phyloP scores from a whole-genome alignment of 2,113 vertebrate species.

The Poeciliopsis prolifica region DNA sequence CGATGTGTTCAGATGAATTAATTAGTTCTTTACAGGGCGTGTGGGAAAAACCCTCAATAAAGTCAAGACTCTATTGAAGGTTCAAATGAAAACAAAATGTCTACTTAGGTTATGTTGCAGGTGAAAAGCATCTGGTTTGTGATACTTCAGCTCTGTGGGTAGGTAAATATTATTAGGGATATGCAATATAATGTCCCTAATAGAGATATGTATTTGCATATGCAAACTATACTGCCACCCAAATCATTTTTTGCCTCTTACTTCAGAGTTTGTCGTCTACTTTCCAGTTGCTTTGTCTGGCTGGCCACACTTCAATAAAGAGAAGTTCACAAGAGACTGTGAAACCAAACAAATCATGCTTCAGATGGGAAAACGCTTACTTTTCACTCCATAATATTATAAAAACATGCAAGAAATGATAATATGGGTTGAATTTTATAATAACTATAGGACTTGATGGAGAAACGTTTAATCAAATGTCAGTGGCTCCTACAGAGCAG shows the following conservation, averaged over 20 bases:
- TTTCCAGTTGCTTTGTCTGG: not conserved
- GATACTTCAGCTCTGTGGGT: constrained; percentile 3
- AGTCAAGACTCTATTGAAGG: constrained; percentile 20
- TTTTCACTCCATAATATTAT: no score
- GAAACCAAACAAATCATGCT: not conserved
- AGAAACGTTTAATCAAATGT: no score
- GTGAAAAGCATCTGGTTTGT: constrained; percentile 19
- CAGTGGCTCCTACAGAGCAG: no score
- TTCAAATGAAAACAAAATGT: constrained; percentile 25
- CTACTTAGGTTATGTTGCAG: constrained; percentile 37
- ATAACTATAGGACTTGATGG: no score
- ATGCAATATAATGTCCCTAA: not conserved
- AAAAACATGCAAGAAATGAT: no score
- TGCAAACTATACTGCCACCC: not conserved
- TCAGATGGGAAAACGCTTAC: no score
- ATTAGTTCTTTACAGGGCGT: constrained; percentile 54
- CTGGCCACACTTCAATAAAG: not conserved
- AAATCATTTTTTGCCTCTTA: not conserved
- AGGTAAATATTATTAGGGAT: not conserved
- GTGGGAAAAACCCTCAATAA: constrained; percentile 21
- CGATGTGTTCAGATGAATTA: constrained; percentile 39
- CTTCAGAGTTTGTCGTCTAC: not conserved
- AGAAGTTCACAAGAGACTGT: not conserved
- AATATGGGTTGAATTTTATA: no score
- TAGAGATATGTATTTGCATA: not conserved